phyloP scores from a whole-genome alignment of 1,140 invertebrate genomes.

The Babylonia areolata region DNA sequence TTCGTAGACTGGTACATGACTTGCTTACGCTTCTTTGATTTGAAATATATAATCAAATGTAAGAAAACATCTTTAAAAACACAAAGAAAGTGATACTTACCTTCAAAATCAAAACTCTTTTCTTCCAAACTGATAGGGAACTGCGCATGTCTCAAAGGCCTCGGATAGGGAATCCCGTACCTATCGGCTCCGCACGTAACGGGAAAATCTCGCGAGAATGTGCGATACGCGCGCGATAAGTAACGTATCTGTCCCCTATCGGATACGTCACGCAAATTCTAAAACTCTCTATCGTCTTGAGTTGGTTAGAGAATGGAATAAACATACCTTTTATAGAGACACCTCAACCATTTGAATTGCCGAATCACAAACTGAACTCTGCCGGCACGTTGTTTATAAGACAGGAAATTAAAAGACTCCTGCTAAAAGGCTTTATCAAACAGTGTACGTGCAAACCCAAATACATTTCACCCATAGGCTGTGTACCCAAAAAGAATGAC shows the following conservation, averaged over 20 bases:
- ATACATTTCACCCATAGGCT: too few species aligned
- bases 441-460: too few species aligned
- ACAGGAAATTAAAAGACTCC: too few species aligned
- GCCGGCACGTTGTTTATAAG: too few species aligned
- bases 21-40: background rate
- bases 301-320: too few species aligned
- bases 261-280: background rate
- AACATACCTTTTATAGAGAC: too few species aligned
- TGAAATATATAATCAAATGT: slow-evolving; percentile 6
- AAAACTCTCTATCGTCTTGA: background rate
- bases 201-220: slow-evolving; percentile 3
- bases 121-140: background rate
- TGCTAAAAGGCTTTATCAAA: too few species aligned
- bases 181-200: too few species aligned
- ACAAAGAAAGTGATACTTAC: slow-evolving; percentile 4
- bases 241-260: background rate
- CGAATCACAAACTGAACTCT: too few species aligned
- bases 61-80: slow-evolving; percentile 5
- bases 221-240: background rate
- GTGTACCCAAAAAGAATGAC: too few species aligned
- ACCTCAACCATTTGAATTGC: too few species aligned
- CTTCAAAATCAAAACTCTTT: slow-evolving; percentile 1
- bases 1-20: slow-evolving; percentile 3
- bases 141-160: background rate
- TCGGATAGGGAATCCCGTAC: slow-evolving; percentile 2